Evolutionary conservation across 2,113 vertebrate genomes (phyloP), one percentile per base, ranked within the genome.

Genomic region (Gambusia holbrooki): DNA sequence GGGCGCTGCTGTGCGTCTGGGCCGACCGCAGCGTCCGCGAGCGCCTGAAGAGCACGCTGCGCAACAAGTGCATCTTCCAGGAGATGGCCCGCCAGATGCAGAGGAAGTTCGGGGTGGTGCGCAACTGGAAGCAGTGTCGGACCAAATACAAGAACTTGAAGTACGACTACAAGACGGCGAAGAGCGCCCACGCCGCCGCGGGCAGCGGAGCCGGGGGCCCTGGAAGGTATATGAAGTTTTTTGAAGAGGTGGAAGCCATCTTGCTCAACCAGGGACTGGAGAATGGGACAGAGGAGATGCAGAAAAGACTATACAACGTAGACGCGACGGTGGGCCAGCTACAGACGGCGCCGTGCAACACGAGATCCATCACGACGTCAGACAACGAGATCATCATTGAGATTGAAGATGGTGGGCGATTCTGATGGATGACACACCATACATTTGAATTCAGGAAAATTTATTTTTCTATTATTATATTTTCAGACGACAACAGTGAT

Each of bases 71-170:
- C 78, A 96, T 97, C 93, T 98, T 97, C 94, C 96, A 98, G 79
- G 95, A 97, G 84, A 96, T 96, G 93, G 95, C 96, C 54, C 89
- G 89, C 29, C 95, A 94, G 73, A 96, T 98, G 89, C 95, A 96
- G 32, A 93, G 92, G 4, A 88, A 82, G 81, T 94, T 91, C 0
- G 96, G 97, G 58, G 95, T 96, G 87, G 93, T 97, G 14, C 95
- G 96, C 84, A 95, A 97, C 92, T 97, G 96, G 97, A 97, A 96
- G 78, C 96, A 97, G 63, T 97, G 97, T 77, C 95, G 96, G n/a
- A 98, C 96, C 37, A 98, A 98, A 74, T 96, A 97, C 73, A 97
- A 98, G 93, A 98, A 97, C 89, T 87, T 97, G 71, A 97, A 97
- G 75, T 97, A 98, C 3, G 96, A 98, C 91, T 96, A 97, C 87